A percentile compares a stretch with the other conserved stretches of the same genome.
Evolutionary conservation across 2,888 invertebrate genomes (phyloP).

Genomic region (Clivina fossor): DNA sequence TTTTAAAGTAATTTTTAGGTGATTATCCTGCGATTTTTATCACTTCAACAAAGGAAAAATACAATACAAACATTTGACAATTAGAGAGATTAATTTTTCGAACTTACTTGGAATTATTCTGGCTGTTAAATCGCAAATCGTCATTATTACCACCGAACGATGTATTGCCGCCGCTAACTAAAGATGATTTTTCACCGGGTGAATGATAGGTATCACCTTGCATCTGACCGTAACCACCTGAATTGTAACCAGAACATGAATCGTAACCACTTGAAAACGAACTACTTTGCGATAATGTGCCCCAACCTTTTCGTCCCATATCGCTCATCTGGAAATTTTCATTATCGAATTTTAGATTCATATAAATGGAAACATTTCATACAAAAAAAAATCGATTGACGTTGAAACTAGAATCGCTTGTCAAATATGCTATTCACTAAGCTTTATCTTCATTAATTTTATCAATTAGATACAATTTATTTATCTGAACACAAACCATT

Average conservation of each 20-base stretch:
- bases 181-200: slow-evolving; percentile 54
- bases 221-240: slow-evolving; percentile 51
- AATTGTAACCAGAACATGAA: slow-evolving; percentile 26
- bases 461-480: too few species aligned
- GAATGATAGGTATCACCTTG: slow-evolving; percentile 52
- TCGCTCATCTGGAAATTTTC: slow-evolving; percentile 61
- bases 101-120: slow-evolving; percentile 52
- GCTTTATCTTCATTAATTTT: too few species aligned
- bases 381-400: too few species aligned
- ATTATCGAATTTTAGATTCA: too few species aligned
- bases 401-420: too few species aligned
- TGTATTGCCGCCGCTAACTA: slow-evolving; percentile 50
- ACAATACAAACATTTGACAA: too few species aligned
- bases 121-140: slow-evolving; percentile 52
- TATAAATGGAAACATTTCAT: too few species aligned
- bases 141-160: slow-evolving; percentile 46
- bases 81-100: slow-evolving; percentile 8
- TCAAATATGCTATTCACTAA: too few species aligned
- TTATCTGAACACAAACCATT: too few species aligned
- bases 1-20: neutral
- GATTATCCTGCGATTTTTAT: neutral
- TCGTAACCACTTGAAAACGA: slow-evolving; percentile 26
- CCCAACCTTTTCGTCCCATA: slow-evolving; percentile 68
- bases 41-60: neutral
- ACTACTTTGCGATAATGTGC: slow-evolving; percentile 49